Evolutionary conservation across 2,113 vertebrate genomes (phyloP).

Genomic region (Probosciger aterrimus): DNA sequence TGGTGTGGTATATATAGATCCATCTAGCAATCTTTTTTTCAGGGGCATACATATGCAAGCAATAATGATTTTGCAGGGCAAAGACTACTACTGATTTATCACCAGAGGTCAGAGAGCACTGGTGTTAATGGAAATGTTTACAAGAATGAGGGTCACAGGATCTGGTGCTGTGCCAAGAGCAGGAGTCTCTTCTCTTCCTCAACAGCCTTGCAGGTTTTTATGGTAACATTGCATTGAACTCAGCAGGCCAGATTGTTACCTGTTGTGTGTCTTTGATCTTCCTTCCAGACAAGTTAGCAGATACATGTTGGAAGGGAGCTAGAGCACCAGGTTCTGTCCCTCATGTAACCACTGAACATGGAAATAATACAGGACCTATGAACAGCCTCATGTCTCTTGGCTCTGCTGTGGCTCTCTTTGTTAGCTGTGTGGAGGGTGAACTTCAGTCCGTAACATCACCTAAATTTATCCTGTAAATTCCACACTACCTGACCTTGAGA

Average conservation of each 20-base stretch:
- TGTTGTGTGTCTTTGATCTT: background rate
- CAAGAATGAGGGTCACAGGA: background rate
- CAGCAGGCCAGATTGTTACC: background rate
- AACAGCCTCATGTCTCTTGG: background rate
- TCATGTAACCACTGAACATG: background rate
- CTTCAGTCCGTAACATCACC: background rate
- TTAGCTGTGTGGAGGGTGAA: background rate
- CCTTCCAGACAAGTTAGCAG: background rate
- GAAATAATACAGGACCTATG: background rate
- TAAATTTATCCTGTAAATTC: background rate
- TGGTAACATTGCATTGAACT: background rate
- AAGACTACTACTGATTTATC: background rate
- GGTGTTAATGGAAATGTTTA: background rate
- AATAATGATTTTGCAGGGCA: background rate
- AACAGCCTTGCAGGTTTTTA: background rate
- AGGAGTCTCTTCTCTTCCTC: background rate
- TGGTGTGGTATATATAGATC: background rate
- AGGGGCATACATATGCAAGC: background rate
- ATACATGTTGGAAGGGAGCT: background rate
- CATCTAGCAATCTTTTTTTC: background rate
- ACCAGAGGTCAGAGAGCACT: background rate
- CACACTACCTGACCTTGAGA: background rate
- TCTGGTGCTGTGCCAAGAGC: background rate
- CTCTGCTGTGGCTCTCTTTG: background rate
- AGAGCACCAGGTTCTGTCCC: background rate